These are phyloP conservation scores for Hylaea fasciaria DNA, from an alignment of 2,888 invertebrate species.

Conservation along the genomic window DNA sequence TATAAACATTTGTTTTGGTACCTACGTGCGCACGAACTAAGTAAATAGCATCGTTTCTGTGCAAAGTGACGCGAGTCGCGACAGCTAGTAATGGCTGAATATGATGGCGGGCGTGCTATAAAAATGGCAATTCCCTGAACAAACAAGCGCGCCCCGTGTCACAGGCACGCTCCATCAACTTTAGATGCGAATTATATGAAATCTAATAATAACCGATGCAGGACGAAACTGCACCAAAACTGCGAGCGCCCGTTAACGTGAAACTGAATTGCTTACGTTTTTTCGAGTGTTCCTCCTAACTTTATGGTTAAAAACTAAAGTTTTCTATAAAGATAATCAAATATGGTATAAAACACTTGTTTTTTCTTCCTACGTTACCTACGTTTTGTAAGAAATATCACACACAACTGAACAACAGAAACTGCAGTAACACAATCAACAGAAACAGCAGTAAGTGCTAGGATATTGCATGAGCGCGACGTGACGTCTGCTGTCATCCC, in stretches of 20 bases:
- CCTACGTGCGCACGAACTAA: too few relatives aligned
- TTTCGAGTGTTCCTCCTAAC: too few relatives aligned
- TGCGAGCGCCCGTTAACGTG: not conserved
- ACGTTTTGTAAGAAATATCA: not conserved
- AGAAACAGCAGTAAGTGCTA: conserved; percentile 10
- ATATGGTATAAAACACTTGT: too few relatives aligned
- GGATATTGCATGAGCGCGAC: conserved; percentile 47
- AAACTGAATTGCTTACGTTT: not conserved
- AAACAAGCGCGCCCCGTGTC: conserved; percentile 58
- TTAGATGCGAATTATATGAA: conserved; percentile 53
- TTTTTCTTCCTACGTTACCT: too few relatives aligned
- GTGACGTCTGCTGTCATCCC: conserved; percentile 45
- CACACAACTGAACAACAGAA: not conserved
- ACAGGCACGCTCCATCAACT: conserved; percentile 60
- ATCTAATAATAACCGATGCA: conserved; percentile 56
- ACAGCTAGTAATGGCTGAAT: conserved; percentile 55
- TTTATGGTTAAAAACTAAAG: too few relatives aligned
- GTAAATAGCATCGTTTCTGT: conserved; percentile 35
- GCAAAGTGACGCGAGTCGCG: conserved; percentile 48
- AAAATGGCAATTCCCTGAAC: conserved; percentile 70
- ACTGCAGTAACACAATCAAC: too few relatives aligned
- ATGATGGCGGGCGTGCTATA: conserved; percentile 59
- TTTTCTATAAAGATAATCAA: too few relatives aligned
- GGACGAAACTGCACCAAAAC: conserved; percentile 10
- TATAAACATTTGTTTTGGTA: too few relatives aligned